phyloP scores from a whole-genome alignment of 1,140 invertebrate genomes.

The Lucilia sericata region DNA sequence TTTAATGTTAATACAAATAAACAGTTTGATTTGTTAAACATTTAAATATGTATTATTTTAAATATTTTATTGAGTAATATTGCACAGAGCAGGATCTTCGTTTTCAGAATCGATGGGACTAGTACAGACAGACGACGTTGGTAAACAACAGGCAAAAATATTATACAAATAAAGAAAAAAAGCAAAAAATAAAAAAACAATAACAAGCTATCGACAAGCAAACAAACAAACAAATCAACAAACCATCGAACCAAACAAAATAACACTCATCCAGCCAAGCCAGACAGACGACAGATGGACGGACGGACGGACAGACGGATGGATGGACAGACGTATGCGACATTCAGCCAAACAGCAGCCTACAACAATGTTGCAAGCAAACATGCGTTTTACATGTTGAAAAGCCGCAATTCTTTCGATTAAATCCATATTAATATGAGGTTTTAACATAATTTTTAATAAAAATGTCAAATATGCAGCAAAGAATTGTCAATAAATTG shows the following conservation, averaged over 20 bases:
- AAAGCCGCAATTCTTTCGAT: constrained; percentile 40
- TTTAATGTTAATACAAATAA: constrained; percentile 29
- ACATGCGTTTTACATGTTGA: constrained; percentile 37
- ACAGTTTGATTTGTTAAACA: constrained; percentile 39
- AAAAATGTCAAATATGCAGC: constrained; percentile 35
- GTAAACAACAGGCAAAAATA: background rate
- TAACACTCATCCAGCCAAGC: background rate
- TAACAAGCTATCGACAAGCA: background rate
- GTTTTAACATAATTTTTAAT: constrained; percentile 40
- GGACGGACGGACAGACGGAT: too few relatives aligned
- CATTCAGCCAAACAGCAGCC: constrained; percentile 7
- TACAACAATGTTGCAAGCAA: constrained; percentile 38
- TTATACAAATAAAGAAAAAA: background rate
- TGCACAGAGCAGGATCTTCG: constrained; percentile 2
- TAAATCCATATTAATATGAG: constrained; percentile 42
- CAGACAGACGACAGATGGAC: background rate
- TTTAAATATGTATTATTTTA: constrained; percentile 41
- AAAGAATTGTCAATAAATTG: constrained; percentile 42
- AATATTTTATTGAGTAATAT: constrained; percentile 42
- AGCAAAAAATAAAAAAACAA: constrained; percentile 8
- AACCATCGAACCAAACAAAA: background rate
- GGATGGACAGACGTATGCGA: too few relatives aligned
- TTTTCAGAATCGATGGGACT: background rate
- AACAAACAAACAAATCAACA: constrained; percentile 26
- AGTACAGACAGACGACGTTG: background rate